Base-by-base conservation (phyloP, 2,797 vertebrate species). In the Rallus crepitans region DNA sequence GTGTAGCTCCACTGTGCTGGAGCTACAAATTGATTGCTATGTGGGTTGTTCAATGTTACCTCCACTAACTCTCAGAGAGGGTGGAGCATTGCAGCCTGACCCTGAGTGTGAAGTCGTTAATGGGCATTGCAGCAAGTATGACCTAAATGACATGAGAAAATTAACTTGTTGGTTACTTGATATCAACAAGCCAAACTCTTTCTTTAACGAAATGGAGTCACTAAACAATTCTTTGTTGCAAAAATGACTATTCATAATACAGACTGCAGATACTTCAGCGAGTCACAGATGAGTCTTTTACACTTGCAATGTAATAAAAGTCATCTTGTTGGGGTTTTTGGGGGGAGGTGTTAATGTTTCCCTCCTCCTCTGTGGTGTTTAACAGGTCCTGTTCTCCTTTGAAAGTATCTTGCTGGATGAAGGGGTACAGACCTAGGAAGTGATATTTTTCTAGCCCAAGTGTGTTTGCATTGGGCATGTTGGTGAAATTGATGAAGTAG, bases 91-190 rank as follows among this genome's bases (percentile, higher is more conserved):
- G 48, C 57, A 90, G 64, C 30, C 52, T 63, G 39, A 73, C 45
- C 77, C 70, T 16, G 75, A 85, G 60, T 45, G 37, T 14, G n/a
- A 87, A 76, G 45, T 14, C 93, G 73, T 87, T 88, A 48, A 85
- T 90, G 73, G 40, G 63, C 28, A 30, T 28, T 91, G 89, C 70
- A 75, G 72, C n/a, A 14, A 88, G 88, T 92, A 89, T 93, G 82
- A 96, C 94, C 92, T 77, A 39, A 96, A 86, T 11, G 27, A 94
- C 89, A 95, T 77, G 79, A 39, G 96, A 90, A 97, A 95, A 92
- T 90, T 86, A 96, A 91, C 64, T 96, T 96, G 20, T 69, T 83
- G 33, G 5, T 66, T 94, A 94, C 94, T 87, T 96, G 90, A 69
- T 94, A 93, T 92, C 76, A 93, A 80, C 71, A 86, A 82, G 21